A percentile compares a stretch with the other conserved stretches of the same genome.
Conservation (phyloP, 2,797 vertebrate genomes). For the Poeciliopsis presidionis region DNA sequence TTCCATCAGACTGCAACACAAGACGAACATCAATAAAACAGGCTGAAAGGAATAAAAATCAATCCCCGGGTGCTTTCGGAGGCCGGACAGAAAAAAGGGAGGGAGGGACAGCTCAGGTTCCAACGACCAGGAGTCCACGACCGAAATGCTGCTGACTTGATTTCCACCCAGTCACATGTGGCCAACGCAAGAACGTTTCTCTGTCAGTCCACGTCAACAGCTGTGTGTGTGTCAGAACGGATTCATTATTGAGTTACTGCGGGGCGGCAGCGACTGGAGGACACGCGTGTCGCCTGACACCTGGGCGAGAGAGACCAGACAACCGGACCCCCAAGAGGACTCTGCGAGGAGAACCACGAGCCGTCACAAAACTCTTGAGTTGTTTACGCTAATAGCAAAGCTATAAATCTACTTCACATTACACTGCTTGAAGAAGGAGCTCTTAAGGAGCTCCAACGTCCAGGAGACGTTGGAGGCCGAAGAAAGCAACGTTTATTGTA, state of each 20-base stretch:
- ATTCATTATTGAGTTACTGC: conserved; percentile 13
- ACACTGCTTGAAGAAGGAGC: conserved; percentile 43
- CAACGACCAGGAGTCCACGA: conserved; percentile 19
- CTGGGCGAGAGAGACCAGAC: conserved; percentile 21
- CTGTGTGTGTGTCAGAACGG: conserved; percentile 41
- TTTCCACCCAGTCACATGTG: conserved; percentile 31
- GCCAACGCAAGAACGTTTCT: conserved; percentile 14
- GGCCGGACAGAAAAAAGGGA: conserved; percentile 22
- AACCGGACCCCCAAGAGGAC: conserved; percentile 14
- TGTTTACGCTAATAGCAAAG: conserved; percentile 13
- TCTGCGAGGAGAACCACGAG: conserved; percentile 12
- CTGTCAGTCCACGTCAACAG: conserved; percentile 36
- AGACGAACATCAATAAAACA: conserved; percentile 69
- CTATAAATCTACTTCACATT: conserved; percentile 22
- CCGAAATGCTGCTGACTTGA: conserved; percentile 29
- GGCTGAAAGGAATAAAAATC: conserved; percentile 50
- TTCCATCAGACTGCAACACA: conserved; percentile 65
- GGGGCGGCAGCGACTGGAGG: conserved; percentile 36
- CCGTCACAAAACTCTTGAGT: conserved; percentile 3
- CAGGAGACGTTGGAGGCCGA: conserved; percentile 21
- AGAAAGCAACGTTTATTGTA: conserved; percentile 28
- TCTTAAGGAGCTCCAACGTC: no score
- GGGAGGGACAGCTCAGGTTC: conserved; percentile 63
- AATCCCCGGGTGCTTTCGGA: conserved; percentile 49
- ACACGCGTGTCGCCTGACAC: conserved; percentile 35